phyloP scores from a whole-genome alignment of 2,888 invertebrate species.

The Tetramorium bicarinatum region DNA sequence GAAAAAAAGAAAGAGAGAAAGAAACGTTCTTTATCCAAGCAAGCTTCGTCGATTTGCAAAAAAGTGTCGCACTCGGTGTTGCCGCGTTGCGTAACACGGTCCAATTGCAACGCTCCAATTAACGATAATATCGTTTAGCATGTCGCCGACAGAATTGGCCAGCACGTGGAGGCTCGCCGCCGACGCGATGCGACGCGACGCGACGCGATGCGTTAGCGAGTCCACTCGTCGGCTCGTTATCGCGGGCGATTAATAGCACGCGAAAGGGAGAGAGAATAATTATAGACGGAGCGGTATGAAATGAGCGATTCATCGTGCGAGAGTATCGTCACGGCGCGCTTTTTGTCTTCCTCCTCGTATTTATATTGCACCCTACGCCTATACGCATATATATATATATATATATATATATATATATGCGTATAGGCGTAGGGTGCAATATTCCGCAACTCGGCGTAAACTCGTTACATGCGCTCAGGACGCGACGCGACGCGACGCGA shows the following conservation, averaged over 20 bases:
- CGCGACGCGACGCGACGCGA: conserved; percentile 12
- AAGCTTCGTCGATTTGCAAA: conserved; percentile 22
- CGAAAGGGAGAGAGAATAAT: conserved; percentile 35
- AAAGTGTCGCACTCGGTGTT: conserved; percentile 19
- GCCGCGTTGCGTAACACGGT: conserved; percentile 43
- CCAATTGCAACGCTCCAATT: conserved; percentile 56
- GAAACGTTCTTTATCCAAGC: conserved; percentile 13
- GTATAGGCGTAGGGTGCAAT: too few species aligned
- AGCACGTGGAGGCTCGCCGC: conserved; percentile 30
- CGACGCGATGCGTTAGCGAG: background rate
- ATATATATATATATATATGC: background rate
- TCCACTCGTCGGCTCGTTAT: conserved; percentile 33
- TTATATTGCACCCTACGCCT: conserved; percentile 9
- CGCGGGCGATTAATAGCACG: conserved; percentile 12
- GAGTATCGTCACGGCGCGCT: background rate
- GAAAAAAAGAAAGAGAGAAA: background rate
- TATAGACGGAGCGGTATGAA: background rate
- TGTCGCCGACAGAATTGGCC: conserved; percentile 3
- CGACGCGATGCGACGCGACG: conserved; percentile 8
- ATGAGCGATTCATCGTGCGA: background rate
- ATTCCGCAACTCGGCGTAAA: conserved; percentile 52
- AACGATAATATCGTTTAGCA: conserved; percentile 54
- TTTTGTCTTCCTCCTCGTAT: conserved; percentile 31
- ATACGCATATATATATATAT: background rate
- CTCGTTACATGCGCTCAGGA: conserved; percentile 44